These are phyloP conservation scores for Phataginus tetradactyla DNA, from an alignment of 2,797 vertebrate genomes.

Conservation along the genomic window DNA sequence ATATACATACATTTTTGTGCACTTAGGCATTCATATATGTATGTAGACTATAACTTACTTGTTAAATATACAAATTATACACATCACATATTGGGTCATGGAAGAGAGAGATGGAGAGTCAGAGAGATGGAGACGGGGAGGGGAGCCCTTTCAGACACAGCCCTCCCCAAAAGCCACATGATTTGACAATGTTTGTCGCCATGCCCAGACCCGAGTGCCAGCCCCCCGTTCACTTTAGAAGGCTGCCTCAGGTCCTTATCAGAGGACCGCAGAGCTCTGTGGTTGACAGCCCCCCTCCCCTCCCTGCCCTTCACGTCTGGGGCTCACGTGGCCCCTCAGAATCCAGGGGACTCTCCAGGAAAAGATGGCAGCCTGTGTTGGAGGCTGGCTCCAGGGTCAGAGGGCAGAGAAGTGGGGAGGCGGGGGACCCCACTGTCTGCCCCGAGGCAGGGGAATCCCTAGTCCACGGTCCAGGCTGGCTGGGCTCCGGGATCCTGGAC, in stretches of 20 bases:
- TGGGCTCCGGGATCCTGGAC: too few species aligned
- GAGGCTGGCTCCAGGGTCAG: too few species aligned
- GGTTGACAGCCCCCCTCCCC: rapidly evolving
- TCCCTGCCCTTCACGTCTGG: background rate
- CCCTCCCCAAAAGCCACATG: background rate
- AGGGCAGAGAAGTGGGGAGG: too few species aligned
- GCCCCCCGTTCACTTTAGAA: background rate
- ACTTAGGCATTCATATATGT: too few species aligned
- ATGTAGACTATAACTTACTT: rapidly evolving
- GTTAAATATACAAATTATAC: too few species aligned
- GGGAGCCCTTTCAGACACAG: background rate
- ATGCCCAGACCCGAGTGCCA: background rate
- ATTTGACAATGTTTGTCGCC: background rate
- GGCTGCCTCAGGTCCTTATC: too few species aligned
- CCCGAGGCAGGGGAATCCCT: background rate
- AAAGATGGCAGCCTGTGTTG: too few species aligned
- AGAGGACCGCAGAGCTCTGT: background rate
- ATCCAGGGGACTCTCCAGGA: background rate
- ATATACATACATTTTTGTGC: rapidly evolving
- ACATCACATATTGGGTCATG: rapidly evolving
- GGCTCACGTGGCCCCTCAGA: rapidly evolving
- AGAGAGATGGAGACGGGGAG: rapidly evolving
- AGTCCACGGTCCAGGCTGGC: background rate
- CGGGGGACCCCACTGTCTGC: background rate
- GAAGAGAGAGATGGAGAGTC: background rate